Evolutionary conservation across 2,113 vertebrate species (phyloP), one percentile per base, ranked within the genome.

Genomic region (Indri indri): DNA sequence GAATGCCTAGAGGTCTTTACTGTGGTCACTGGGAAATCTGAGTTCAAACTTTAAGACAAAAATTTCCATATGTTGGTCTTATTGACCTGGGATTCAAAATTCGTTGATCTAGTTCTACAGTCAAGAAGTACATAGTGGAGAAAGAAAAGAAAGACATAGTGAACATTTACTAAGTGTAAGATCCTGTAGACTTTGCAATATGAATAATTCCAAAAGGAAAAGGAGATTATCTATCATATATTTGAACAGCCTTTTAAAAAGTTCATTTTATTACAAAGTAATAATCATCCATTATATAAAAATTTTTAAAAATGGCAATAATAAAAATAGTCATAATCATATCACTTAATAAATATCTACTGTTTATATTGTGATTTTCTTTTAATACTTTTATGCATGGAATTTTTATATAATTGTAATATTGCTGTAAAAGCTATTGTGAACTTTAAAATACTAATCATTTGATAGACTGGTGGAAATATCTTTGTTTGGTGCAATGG

Each of bases 351-450:
- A 93, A 84, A 32, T 85, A 90, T 42, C 16, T 52, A 66, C 80
- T 50, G 9, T 70, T 89, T 76, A 42, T 76, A 85, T 37, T 91
- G 57, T n/a, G 40, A 83, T 73, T 94, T 68, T 42, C 47, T 93
- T 52, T 73, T 54, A 74, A 30, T 59, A 22, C 59, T 94, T 86
- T 70, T 61, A 79, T 50, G 2, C 23, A 20, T 34, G 18, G 27
- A 65, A 92, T 92, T 87, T 86, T 96, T 52, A 52, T 40, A 16
- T 77, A 82, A 82, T 82, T 90, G 12, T 71, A 68, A 57, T 52
- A 34, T 42, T 88, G 18, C 11, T 66, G 16, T 61, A 73, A 61
- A 82, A 79, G 61, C 30, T 92, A 61, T 59, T 94, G 66, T 90
- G 61, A 83, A 73, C 30, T 90, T 84, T 47, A 84, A 50, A 63